Base-by-base conservation (phyloP, 2,888 invertebrate species). In the Spisula subtruncata region DNA sequence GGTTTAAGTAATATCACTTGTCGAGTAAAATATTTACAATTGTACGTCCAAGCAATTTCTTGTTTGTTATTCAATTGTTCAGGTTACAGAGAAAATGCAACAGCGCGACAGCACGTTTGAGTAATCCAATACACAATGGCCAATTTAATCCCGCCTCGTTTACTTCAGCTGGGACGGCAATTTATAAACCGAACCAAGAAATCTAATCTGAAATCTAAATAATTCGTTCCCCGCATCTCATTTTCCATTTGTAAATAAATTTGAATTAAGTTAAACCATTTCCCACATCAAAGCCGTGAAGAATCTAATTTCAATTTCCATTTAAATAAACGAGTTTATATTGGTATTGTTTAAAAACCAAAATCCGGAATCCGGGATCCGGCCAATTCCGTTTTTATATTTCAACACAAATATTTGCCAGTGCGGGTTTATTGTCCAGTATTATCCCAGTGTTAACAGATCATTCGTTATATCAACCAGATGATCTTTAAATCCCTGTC, bases 221-320 rank as follows among this genome's bases (percentile, higher is more conserved):
- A 41, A n/a, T 41, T 35, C 14, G 25, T 16, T 35, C 54, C 0
- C 18, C 35, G 60, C 83, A 83, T 83, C 81, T 83, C 54, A 56
- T 60, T 83, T 83, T 83, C 82, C 83, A 41, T 56, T 83, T 83
- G 83, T 60, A 60, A 83, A 83, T 83, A 56, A 83, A 54, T 83
- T 83, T 75, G 18, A 83, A 56, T 82, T 60, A 83, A 81, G 60
- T 83, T 18, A 75, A 75, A 32, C 14, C 32, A 18, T 32, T 75
- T 75, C 75, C 35, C 75, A 75, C 75, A 32, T 35, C 75, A 35
- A 35, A 75, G 35, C 35, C 75, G 75, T 18, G n/a, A 75, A 75
- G 60, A 25, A 10, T 66, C 25, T n/a, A 75, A 75, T 75, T 75
- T 75, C 75, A 75, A 75, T 75, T 75, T 75, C 75, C 75, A 35